phyloP scores from a whole-genome alignment of 1,140 invertebrate species.

The Pseudomyrmex gracilis region DNA sequence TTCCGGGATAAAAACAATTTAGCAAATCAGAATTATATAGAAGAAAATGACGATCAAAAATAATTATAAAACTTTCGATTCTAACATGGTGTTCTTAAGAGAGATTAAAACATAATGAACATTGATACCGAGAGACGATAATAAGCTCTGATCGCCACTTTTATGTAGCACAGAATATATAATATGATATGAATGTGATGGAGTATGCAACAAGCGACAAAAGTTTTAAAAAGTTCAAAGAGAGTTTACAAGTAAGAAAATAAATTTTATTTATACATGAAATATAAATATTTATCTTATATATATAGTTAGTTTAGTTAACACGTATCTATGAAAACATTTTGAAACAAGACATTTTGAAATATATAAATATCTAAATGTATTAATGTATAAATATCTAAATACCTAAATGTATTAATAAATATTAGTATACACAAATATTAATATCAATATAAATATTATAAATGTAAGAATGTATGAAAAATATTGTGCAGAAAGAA shows the following conservation, averaged over 20 bases:
- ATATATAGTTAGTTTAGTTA: background rate
- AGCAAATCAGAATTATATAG: background rate
- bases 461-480: too few species aligned
- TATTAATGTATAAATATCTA: background rate
- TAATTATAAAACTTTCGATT: constrained; percentile 33
- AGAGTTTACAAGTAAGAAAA: background rate
- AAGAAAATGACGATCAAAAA: background rate
- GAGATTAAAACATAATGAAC: constrained; percentile 21
- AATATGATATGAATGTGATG: background rate
- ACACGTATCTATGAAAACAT: background rate
- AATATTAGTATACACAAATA: too few species aligned
- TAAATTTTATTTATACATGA: background rate
- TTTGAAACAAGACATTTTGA: background rate
- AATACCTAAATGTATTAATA: background rate
- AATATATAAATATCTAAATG: background rate
- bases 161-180: background rate
- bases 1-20: background rate
- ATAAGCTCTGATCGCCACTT: background rate
- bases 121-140: background rate
- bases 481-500: too few species aligned
- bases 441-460: too few species aligned
- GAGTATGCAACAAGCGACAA: background rate
- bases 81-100: background rate
- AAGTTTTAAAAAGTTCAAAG: background rate
- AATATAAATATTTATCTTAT: background rate